Conservation (phyloP, 2,888 invertebrate species). For the Smittia sp. region DNA sequence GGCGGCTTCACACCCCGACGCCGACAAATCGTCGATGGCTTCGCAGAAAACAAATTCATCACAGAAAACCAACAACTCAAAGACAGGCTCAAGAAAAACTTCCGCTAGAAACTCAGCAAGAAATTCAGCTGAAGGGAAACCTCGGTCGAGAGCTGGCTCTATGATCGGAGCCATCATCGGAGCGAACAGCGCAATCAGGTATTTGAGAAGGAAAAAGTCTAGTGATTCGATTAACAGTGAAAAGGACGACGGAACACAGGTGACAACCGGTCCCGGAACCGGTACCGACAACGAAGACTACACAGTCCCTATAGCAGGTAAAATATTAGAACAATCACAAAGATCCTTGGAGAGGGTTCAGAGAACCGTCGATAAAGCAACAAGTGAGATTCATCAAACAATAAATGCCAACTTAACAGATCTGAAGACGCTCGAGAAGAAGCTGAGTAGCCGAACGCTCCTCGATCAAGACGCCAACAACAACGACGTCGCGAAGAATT, state of each 20-base stretch:
- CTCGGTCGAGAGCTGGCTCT: conserved; percentile 10
- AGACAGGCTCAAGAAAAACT: conserved; percentile 20
- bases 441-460: conserved; percentile 19
- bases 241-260: conserved; percentile 27
- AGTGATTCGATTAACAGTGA: conserved; percentile 13
- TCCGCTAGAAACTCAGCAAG: neutral
- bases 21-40: conserved; percentile 10
- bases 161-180: conserved; percentile 17
- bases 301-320: conserved; percentile 43
- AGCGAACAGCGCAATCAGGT: conserved; percentile 22
- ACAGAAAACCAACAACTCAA: neutral
- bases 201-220: neutral
- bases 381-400: conserved; percentile 51
- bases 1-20: conserved; percentile 17
- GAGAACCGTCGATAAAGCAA: conserved; percentile 50
- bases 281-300: conserved; percentile 23
- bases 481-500: conserved; percentile 26
- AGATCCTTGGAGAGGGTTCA: conserved; percentile 50
- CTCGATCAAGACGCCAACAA: conserved; percentile 39
- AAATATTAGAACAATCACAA: conserved; percentile 50
- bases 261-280: conserved; percentile 23
- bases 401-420: conserved; percentile 49
- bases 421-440: conserved; percentile 26
- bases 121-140: neutral
- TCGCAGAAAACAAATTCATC: conserved; percentile 26